Evolutionary conservation across 35 echinoderm and acorn worm species (phyloP).

Genomic region (Heliocidaris erythrogramma): DNA sequence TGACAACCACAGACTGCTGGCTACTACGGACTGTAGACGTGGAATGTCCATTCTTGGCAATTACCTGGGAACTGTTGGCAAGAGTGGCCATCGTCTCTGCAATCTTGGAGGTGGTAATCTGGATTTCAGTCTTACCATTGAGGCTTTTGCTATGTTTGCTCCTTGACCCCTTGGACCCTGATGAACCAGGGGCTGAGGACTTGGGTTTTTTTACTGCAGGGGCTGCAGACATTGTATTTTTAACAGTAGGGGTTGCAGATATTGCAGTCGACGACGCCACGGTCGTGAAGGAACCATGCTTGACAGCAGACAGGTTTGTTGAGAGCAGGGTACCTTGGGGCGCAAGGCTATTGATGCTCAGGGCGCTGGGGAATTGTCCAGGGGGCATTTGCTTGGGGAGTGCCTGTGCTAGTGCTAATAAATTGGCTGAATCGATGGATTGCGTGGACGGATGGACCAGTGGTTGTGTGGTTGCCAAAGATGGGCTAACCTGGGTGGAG

Average conservation of each 20-base stretch:
- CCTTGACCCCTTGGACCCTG: conserved; percentile 12
- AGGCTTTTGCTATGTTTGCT: background rate
- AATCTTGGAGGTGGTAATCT: conserved; percentile 30
- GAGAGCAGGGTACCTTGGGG: background rate
- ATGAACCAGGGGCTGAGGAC: background rate
- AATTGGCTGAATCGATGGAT: conserved; percentile 36
- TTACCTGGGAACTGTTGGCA: background rate
- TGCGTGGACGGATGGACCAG: conserved; percentile 35
- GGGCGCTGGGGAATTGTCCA: background rate
- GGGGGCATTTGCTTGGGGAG: background rate
- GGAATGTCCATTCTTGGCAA: conserved; percentile 18
- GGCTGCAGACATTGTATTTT: background rate
- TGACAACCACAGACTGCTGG: conserved; percentile 39
- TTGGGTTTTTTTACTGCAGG: background rate
- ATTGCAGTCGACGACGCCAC: background rate
- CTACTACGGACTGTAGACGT: background rate
- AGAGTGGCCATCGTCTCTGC: conserved; percentile 42
- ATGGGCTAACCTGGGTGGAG: background rate
- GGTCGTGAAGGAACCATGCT: background rate
- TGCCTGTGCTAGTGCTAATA: conserved; percentile 41
- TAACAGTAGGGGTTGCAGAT: background rate
- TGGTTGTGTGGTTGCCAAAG: background rate
- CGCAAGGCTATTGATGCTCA: conserved; percentile 9
- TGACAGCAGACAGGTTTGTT: background rate
- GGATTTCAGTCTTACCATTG: conserved; percentile 36